Conservation (phyloP, 2,113 vertebrate species). For the Podarcis cretensis region DNA sequence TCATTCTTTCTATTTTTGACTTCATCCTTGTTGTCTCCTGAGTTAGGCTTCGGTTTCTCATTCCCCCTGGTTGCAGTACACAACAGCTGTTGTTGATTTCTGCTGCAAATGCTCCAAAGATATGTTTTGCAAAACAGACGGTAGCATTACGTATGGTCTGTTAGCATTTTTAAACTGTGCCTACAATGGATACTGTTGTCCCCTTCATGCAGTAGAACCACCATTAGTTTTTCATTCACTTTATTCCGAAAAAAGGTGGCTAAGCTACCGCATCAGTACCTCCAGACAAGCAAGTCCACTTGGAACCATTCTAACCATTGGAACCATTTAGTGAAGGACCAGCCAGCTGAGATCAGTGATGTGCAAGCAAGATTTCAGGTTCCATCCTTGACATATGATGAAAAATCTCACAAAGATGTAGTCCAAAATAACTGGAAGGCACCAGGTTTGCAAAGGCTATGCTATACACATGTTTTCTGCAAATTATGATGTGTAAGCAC, state of each 20-base stretch:
- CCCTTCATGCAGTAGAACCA: background rate
- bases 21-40: background rate
- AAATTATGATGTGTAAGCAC: no score
- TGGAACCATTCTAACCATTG: background rate
- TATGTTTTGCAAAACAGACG: background rate
- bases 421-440: no score
- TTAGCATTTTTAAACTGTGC: background rate
- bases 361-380: background rate
- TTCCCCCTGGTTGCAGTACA: background rate
- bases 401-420: background rate
- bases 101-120: slow-evolving; percentile 5
- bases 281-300: background rate
- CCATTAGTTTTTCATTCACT: background rate
- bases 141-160: background rate
- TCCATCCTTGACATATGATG: background rate
- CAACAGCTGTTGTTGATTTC: slow-evolving; percentile 23
- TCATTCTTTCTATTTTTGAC: background rate
- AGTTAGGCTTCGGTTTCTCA: background rate
- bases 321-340: background rate
- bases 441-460: no score
- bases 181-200: background rate
- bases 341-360: background rate
- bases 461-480: no score
- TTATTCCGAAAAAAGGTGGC: background rate
- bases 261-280: background rate